A percentile compares a stretch with the other conserved stretches of the same genome.
Conservation (phyloP, 2,797 vertebrate species). For the Cheirogaleus major region DNA sequence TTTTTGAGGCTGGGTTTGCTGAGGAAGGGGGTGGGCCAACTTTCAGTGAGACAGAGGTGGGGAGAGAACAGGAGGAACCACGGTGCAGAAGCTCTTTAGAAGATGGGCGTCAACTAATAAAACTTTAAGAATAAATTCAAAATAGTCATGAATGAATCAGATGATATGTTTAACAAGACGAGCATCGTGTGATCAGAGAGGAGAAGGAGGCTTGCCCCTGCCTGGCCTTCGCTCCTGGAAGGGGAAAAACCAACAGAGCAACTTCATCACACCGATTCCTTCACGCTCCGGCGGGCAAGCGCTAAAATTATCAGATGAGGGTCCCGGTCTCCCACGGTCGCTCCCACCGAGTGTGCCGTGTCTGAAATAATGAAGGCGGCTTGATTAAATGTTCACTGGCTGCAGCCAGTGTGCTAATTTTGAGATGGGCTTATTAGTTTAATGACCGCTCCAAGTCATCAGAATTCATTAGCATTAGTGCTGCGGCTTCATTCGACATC, state of each 20-base stretch:
- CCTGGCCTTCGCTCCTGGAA: conserved; percentile 58
- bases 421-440: conserved; percentile 98
- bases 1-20: neutral
- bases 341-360: conserved; percentile 83
- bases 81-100: neutral
- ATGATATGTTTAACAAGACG: neutral
- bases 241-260: conserved; percentile 51
- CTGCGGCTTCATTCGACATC: conserved; percentile 88
- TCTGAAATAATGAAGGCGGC: conserved; percentile 88
- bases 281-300: conserved; percentile 86
- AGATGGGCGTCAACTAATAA: neutral
- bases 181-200: conserved; percentile 70
- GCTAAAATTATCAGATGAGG: conserved; percentile 86
- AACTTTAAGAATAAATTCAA: conserved; percentile 61
- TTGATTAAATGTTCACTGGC: conserved; percentile 87
- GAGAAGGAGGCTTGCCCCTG: neutral
- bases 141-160: neutral
- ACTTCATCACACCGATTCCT: conserved; percentile 85
- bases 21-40: neutral
- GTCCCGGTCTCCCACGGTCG: conserved; percentile 80
- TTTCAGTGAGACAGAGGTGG: neutral
- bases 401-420: conserved; percentile 90
- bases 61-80: neutral
- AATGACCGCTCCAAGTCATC: conserved; percentile 97
- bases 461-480: conserved; percentile 98